Percentiles rank a stretch among this genome's conserved stretches.
Conservation (phyloP, 92 coral and sea anemone species). For the Zoanthus sociatus region DNA sequence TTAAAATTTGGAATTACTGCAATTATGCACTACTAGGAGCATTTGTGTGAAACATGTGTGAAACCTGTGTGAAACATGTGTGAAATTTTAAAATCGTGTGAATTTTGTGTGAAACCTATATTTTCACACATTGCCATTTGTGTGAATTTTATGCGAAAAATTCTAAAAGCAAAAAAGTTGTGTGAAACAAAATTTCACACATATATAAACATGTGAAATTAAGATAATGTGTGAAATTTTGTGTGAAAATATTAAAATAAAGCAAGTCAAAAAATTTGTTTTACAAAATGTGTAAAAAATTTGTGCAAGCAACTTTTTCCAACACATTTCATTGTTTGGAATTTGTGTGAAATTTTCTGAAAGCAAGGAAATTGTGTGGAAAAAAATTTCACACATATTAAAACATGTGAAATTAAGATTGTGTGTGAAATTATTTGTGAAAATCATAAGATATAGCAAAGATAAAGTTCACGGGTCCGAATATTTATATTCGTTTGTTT, state of each 20-base stretch:
- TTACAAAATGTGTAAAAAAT: background rate
- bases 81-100: constrained; percentile 11
- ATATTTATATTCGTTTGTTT: too few relatives aligned
- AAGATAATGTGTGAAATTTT: constrained; percentile 14
- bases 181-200: constrained; percentile 3
- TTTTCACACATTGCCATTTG: constrained; percentile 4
- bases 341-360: background rate
- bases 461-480: too few relatives aligned
- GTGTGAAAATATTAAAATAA: constrained; percentile 10
- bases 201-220: constrained; percentile 10
- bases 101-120: constrained; percentile 14
- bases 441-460: background rate
- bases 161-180: background rate
- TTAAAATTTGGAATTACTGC: constrained; percentile 50
- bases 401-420: constrained; percentile 2
- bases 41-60: constrained; percentile 14
- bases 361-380: background rate
- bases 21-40: constrained; percentile 35
- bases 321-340: background rate
- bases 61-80: background rate
- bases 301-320: background rate
- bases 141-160: constrained; percentile 12
- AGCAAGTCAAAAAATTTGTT: constrained; percentile 9
- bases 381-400: too few relatives aligned
- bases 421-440: background rate